Base-by-base conservation (phyloP, 2,888 invertebrate genomes). In the Tinea pellionella region DNA sequence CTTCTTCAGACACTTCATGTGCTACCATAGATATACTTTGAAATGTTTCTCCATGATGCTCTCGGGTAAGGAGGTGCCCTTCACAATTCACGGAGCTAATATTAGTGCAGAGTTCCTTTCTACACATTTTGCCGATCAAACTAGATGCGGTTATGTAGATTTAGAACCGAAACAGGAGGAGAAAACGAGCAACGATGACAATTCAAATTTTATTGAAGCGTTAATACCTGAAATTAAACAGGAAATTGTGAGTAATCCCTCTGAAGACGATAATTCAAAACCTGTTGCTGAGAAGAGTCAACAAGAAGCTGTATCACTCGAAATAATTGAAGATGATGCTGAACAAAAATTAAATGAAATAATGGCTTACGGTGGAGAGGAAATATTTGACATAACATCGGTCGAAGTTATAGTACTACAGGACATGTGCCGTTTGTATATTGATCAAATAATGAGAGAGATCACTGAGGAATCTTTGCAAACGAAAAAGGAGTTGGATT, bases 1-100 rank as follows among this genome's bases (percentile, higher is more conserved):
- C 42, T 86, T 84, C 64, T 81, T 82, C 51, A 78, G 77, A 62
- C 88, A 88, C 63, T 88, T 75, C 61, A 83, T 88, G 77, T 79
- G 84, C 0, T 80, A 69, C 61, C 88, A 88, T 61, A 84, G 81
- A 63, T 79, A 85, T 47, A 86, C 88, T 6, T 66, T 88, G 0
- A 87, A 85, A 69, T 88, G 88, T 61, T 71, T 88, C n/a, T 69
- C 83, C 4, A 69, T 64, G 29, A 62, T 82, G 1, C 68, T 88
- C 18, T 79, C 79, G 6, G 86, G 87, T 0, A 74, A 66, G 61
- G 79, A 85, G 62, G 66, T 74, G 57, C 78, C 80, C 16, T 83
- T 88, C 62, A 65, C 69, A 9, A 75, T 88, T 0, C 70, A 72
- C 61, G 88, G 88, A 29, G 83, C 79, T 2, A 82, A 86, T 63